phyloP scores from a whole-genome alignment of 2,888 invertebrate species.

The Philopedon plagiatum region DNA sequence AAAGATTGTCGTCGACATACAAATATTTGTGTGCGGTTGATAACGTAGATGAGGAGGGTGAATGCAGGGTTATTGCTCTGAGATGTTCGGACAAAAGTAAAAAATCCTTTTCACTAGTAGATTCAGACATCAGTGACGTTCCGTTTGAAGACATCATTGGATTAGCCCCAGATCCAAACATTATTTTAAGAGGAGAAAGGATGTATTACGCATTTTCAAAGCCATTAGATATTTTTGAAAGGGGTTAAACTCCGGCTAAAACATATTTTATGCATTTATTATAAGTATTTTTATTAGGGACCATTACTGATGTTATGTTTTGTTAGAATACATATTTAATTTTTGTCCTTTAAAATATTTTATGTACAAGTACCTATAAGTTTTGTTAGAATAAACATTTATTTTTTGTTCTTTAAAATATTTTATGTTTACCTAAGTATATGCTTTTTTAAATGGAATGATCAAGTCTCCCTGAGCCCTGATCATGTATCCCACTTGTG shows the following conservation, averaged over 20 bases:
- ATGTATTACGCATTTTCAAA: not conserved
- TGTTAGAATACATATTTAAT: no score
- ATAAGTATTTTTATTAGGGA: no score
- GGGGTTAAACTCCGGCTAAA: not conserved
- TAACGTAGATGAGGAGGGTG: not conserved
- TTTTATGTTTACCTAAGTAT: no score
- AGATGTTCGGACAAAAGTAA: not conserved
- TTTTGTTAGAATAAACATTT: no score
- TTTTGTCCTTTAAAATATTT: no score
- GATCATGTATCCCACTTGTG: no score
- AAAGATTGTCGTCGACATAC: not conserved
- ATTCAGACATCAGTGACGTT: not conserved
- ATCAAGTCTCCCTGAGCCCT: no score
- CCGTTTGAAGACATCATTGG: constrained; percentile 3
- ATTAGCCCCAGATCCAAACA: not conserved
- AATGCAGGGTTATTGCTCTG: not conserved
- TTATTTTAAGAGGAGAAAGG: constrained; percentile 6
- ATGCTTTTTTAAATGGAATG: no score
- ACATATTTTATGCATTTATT: no score
- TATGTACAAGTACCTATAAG: no score
- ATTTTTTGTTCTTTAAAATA: no score
- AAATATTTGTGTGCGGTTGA: constrained; percentile 1
- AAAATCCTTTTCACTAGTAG: not conserved
- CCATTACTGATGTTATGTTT: no score
- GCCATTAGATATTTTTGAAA: not conserved